These are phyloP conservation scores for Channa striata DNA, from an alignment of 2,797 vertebrate species.

Conservation along the genomic window DNA sequence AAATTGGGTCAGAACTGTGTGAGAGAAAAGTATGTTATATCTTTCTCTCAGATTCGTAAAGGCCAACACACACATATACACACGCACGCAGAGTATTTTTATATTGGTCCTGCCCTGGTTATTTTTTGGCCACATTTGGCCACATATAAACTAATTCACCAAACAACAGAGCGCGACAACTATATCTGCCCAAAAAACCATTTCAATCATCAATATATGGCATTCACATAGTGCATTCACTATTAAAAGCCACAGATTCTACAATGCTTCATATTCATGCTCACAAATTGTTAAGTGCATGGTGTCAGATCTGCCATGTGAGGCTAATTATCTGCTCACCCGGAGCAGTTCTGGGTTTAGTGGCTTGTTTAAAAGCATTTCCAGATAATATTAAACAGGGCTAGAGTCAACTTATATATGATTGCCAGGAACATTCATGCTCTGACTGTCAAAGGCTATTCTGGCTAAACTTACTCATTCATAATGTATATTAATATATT, in stretches of 20 bases:
- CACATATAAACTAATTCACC: slow-evolving; percentile 3
- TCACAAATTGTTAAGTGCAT: slow-evolving; percentile 11
- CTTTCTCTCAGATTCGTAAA: slow-evolving; percentile 43
- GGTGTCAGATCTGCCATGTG: slow-evolving; percentile 13
- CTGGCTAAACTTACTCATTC: not conserved
- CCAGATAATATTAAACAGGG: slow-evolving; percentile 10
- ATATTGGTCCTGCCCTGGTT: slow-evolving; percentile 32
- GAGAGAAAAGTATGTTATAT: slow-evolving; percentile 45
- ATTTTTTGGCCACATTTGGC: slow-evolving; percentile 17
- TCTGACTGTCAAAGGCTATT: not conserved
- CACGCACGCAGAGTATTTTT: slow-evolving; percentile 26
- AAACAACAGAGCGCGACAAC: not conserved
- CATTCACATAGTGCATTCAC: slow-evolving; percentile 16
- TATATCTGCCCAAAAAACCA: not conserved
- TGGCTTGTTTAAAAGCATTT: slow-evolving; percentile 25
- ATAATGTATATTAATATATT: no score
- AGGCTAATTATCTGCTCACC: slow-evolving; percentile 28
- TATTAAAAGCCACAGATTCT: slow-evolving; percentile 20
- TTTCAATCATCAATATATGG: slow-evolving; percentile 3
- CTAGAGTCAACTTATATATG: slow-evolving; percentile 6
- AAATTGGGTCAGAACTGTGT: slow-evolving; percentile 81
- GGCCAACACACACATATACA: slow-evolving; percentile 5
- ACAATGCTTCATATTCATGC: slow-evolving; percentile 42
- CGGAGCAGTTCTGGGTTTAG: slow-evolving; percentile 27
- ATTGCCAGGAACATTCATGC: not conserved